Percentiles rank a stretch among this genome's conserved stretches.
Evolutionary conservation across 1,140 invertebrate species (phyloP).

Genomic region (Tetramorium alpestre): DNA sequence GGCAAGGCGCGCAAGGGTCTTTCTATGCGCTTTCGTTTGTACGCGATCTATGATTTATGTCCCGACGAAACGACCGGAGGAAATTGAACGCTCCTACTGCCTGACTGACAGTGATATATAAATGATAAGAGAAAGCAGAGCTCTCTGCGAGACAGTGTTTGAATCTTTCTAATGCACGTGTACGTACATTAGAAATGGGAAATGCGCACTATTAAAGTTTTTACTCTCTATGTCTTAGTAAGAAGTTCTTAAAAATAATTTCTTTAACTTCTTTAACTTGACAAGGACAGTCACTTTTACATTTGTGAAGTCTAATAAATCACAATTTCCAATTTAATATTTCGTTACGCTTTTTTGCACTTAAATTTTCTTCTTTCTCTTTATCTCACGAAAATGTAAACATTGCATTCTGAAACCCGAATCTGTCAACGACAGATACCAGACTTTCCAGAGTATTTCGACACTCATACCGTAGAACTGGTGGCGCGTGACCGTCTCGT

Average conservation of each 20-base stretch:
- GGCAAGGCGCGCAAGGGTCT: constrained; percentile 11
- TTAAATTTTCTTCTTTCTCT: background rate
- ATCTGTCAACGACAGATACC: constrained; percentile 39
- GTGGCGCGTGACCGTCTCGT: constrained; percentile 72
- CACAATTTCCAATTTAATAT: background rate
- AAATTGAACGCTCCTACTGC: constrained; percentile 24
- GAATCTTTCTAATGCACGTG: background rate
- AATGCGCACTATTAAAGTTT: background rate
- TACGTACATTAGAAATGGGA: background rate
- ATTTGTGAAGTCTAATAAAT: background rate
- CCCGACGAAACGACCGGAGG: background rate
- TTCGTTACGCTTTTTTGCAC: background rate
- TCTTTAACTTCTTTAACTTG: background rate
- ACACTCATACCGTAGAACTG: constrained; percentile 68
- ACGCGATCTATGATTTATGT: constrained; percentile 36
- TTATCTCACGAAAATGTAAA: background rate
- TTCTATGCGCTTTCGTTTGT: background rate
- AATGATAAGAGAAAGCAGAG: constrained; percentile 48
- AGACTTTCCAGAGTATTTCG: constrained; percentile 46
- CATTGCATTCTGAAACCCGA: constrained; percentile 34
- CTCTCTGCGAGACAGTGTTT: background rate
- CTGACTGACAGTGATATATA: background rate
- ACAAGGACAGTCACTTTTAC: background rate
- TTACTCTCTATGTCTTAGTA: background rate
- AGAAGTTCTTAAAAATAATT: background rate